Base-by-base conservation (phyloP, 2,113 vertebrate genomes). In the Anguilla rostrata region DNA sequence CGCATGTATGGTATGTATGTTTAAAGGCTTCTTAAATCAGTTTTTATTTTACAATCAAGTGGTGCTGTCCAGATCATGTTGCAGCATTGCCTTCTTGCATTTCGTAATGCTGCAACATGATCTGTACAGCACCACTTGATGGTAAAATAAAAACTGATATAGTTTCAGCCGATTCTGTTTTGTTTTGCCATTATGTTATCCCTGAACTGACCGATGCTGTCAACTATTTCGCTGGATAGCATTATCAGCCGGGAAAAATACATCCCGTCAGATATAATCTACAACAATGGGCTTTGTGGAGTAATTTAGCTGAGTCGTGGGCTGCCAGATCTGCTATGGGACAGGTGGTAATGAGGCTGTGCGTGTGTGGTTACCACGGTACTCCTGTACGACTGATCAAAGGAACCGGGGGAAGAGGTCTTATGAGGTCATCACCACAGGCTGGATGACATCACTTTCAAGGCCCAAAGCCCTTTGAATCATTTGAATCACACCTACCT, bases 171-270 rank as follows among this genome's bases (percentile, higher is more conserved):
- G 8, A 6, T 6, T 22, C 5, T 5, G 20, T 85, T 16, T 56
- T 85, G 12, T 46, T 84, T 46, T 79, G 18, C 39, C 56, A 78
- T 34, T 78, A 75, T 29, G 26, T 34, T 78, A 16, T 78, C 39
- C 22, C 81, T 16, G 22, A 26, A 56, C 5, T 39, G 34, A 20
- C n/a, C 39, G 18, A 66, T 41, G 34, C 40, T 39, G 6, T 40
- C 16, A 22, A 39, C 3, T 79, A 20, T 39, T 49, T 75, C 84
- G 39, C 43, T 85, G 84, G 84, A 57, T 85, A 71, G 46, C 75
- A 34, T 56, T 79, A 60, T 85, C 78, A 57, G 12, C 34, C 71
- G 78, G 84, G 29, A 78, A 16, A 29, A 85, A 39, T 56, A 34
- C 49, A 56, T 56, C 29, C 46, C 12, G n/a, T 75, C 66, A 75